Base-by-base conservation (phyloP, 1,140 invertebrate genomes). In the Caenorhabditis briggsae region DNA sequence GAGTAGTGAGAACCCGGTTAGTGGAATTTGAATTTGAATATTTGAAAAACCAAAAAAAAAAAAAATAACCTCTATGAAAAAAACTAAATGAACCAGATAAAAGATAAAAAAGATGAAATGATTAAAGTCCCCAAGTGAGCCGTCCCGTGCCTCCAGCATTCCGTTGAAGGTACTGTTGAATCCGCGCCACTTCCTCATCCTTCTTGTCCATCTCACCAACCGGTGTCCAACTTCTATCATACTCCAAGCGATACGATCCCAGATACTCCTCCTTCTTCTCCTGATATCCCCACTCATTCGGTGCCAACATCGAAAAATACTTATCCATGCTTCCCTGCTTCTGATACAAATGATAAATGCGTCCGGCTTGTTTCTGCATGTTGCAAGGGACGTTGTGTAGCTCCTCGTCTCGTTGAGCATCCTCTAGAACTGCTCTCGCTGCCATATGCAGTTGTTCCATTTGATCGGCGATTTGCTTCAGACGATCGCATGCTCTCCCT, bases 241-340 rank as follows among this genome's bases (percentile, higher is more conserved):
- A 92, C 90, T 96, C 95, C 41, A 95, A 91, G 90, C 94, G 94
- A 89, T 94, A 96, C 53, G 94, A 94, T 33, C 95, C 95, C 65
- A 95, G 92, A 89, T 94, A 95, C 43, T 92, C 91, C 89, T 95
- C 95, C 23, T 84, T 61, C 43, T 89, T 88, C 53, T 89, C 93
- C 1, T 92, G 92, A 18, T 90, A 84, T 58, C 94, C 94, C 95
- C 95, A 95, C 91, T 95, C 95, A 95, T 95, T 91, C 56, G 95
- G 95, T 86, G 95, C 95, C 12, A 96, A 90, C 93, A 96, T 95
- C 53, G 95, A 95, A 88, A 96, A 95, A 92, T 95, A 95, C 50
- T 58, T 87, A 0, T 41, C 58, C 16, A 84, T 18, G 23, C 11
- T 25, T n/a, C 58, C 50, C 18, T 70, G 50, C 65, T 64, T 58